Evolutionary conservation across 1,140 invertebrate genomes (phyloP).

Genomic region (Calosoma granatense): DNA sequence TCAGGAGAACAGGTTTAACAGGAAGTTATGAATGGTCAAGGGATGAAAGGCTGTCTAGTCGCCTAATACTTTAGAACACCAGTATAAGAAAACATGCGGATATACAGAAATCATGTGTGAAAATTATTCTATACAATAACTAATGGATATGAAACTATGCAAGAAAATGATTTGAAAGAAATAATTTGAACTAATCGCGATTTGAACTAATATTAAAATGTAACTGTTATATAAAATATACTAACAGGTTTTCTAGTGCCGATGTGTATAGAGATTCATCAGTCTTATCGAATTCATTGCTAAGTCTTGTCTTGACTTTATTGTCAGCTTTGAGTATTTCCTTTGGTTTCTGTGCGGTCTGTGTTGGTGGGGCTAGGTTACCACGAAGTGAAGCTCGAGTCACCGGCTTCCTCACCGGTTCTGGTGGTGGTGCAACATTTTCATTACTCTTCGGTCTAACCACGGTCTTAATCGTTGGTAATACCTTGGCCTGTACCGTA

Average conservation of each 20-base stretch:
- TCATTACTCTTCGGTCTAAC: constrained; percentile 31
- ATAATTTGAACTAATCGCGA: no score
- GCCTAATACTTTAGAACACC: no score
- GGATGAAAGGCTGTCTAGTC: no score
- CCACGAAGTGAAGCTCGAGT: constrained; percentile 36
- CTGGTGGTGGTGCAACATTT: constrained; percentile 28
- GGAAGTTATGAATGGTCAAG: no score
- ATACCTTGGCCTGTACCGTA: constrained; percentile 39
- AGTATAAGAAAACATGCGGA: no score
- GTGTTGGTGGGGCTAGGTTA: constrained; percentile 34
- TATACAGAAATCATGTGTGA: no score
- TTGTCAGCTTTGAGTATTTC: constrained; percentile 34
- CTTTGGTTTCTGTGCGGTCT: constrained; percentile 41
- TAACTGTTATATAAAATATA: no score
- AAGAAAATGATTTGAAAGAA: no score
- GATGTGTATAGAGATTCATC: constrained; percentile 59
- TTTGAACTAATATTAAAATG: no score
- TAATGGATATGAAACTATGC: no score
- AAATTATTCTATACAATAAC: no score
- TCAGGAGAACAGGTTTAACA: no score
- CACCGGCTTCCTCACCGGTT: constrained; percentile 39
- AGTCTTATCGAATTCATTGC: constrained; percentile 50
- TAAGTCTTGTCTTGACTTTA: constrained; percentile 36
- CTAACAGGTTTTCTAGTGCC: constrained; percentile 60
- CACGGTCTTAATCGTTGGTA: constrained; percentile 40